Evolutionary conservation across 1,140 invertebrate genomes (phyloP).

Genomic region (Latrodectus geometricus): DNA sequence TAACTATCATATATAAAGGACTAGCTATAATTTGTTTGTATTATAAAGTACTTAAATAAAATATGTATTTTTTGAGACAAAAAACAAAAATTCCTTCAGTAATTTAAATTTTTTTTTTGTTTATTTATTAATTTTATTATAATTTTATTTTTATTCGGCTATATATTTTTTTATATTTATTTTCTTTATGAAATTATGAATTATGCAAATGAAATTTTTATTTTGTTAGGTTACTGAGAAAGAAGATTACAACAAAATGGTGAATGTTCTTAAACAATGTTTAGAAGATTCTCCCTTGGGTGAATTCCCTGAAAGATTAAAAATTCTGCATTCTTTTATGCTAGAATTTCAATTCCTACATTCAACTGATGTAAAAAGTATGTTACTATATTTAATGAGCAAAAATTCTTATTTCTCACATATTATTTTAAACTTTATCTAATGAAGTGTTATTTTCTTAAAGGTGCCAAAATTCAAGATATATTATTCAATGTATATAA

Average conservation of each 20-base stretch:
- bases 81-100: too few relatives aligned
- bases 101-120: too few relatives aligned
- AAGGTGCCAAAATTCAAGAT: conserved; percentile 72
- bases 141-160: too few relatives aligned
- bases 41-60: too few relatives aligned
- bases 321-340: conserved; percentile 22
- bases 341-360: conserved; percentile 20
- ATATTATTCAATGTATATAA: conserved; percentile 87
- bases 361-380: neutral
- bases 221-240: neutral
- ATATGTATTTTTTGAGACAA: too few relatives aligned
- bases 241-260: neutral
- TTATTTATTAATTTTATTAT: too few relatives aligned
- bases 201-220: neutral
- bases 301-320: conserved; percentile 43
- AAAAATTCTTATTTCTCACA: neutral
- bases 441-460: conserved; percentile 1
- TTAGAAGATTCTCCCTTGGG: conserved; percentile 41
- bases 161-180: neutral
- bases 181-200: neutral
- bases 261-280: conserved; percentile 22
- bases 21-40: too few relatives aligned
- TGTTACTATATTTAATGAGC: neutral
- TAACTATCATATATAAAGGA: too few relatives aligned
- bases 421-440: neutral